Percentiles rank a stretch among this genome's conserved stretches.
Conservation (phyloP, 2,113 vertebrate genomes). For the Rhadina sibilatrix region DNA sequence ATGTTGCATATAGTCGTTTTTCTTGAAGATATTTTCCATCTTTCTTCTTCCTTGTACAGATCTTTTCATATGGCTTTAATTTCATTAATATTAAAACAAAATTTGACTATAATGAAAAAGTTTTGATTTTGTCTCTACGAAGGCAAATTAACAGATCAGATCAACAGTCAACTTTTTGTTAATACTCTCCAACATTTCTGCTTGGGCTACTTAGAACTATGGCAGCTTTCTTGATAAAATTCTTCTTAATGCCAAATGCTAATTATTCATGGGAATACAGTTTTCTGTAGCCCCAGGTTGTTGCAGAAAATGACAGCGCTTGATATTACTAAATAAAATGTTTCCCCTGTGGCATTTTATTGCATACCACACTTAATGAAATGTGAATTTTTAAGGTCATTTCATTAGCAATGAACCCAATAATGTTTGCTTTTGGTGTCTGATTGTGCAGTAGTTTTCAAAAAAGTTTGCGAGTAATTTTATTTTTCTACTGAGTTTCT, state of each 20-base stretch:
- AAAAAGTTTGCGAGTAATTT: background rate
- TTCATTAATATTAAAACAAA: background rate
- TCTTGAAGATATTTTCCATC: background rate
- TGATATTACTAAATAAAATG: slow-evolving; percentile 43
- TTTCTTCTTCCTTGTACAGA: background rate
- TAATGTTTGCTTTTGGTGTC: background rate
- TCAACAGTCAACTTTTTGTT: background rate
- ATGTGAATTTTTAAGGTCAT: slow-evolving; percentile 26
- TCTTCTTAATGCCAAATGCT: slow-evolving; percentile 46
- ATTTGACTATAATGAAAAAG: background rate
- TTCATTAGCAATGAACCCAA: background rate
- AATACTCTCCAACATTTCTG: background rate
- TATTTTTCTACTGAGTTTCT: background rate
- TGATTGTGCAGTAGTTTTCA: background rate
- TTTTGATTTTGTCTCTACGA: background rate
- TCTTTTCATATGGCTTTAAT: background rate
- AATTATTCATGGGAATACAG: slow-evolving; percentile 3
- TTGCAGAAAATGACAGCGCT: slow-evolving; percentile 28
- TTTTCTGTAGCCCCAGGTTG: slow-evolving; percentile 17
- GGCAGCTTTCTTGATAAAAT: background rate
- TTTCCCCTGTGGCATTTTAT: background rate
- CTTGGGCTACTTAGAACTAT: background rate
- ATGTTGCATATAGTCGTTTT: background rate
- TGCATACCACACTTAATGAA: background rate
- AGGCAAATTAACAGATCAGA: background rate